A percentile compares a stretch with the other conserved stretches of the same genome.
These are phyloP conservation scores for Chrysodeixis includens DNA, from an alignment of 2,888 invertebrate genomes.

Conservation along the genomic window DNA sequence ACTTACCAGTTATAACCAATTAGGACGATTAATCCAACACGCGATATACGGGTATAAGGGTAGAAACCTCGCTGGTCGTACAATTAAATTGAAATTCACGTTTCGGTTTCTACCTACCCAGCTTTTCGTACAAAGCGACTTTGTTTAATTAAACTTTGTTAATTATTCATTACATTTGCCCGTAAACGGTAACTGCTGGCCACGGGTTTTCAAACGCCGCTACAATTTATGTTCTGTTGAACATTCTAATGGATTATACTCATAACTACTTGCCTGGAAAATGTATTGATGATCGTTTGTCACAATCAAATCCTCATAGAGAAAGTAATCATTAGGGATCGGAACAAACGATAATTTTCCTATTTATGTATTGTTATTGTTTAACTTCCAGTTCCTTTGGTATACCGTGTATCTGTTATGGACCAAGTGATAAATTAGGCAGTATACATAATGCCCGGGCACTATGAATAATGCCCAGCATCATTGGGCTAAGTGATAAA, in stretches of 20 bases:
- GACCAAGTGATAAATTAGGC: no score
- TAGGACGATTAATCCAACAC: slow-evolving; percentile 54
- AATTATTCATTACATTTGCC: slow-evolving; percentile 18
- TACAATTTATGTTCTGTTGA: background rate
- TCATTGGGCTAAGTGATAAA: no score
- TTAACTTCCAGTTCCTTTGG: no score
- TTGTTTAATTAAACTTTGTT: slow-evolving; percentile 69
- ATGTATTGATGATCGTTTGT: background rate
- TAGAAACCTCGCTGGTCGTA: slow-evolving; percentile 64
- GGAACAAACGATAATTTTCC: background rate
- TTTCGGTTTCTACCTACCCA: slow-evolving; percentile 64
- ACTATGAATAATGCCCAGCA: no score
- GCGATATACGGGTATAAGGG: slow-evolving; percentile 48
- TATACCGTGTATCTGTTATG: no score
- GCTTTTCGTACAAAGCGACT: slow-evolving; percentile 62
- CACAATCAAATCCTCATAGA: background rate
- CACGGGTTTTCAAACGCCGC: background rate
- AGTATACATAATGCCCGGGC: no score
- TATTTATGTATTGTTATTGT: no score
- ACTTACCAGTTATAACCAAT: slow-evolving; percentile 42
- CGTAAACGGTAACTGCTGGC: background rate
- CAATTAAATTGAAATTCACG: slow-evolving; percentile 72
- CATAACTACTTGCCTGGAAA: background rate
- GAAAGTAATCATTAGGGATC: background rate
- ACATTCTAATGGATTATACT: background rate